Conservation (phyloP, 2,113 vertebrate species). For the Sakesphorus luctuosus region DNA sequence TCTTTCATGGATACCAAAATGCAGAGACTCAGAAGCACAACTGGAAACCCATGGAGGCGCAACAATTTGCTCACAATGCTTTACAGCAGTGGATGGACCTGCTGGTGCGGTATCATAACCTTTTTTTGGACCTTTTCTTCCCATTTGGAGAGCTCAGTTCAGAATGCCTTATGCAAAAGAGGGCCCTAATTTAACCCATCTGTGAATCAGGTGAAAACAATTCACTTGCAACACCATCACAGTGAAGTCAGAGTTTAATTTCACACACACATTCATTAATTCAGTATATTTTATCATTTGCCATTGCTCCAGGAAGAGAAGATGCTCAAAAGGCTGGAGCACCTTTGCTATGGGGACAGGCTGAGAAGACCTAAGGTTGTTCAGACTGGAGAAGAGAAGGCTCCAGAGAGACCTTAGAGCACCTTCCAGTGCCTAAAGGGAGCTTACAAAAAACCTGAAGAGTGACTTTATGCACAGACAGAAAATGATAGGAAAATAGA, state of each 20-base stretch:
- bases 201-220: not conserved
- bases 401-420: not conserved
- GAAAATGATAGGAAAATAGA: not conserved
- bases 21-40: rapidly evolving
- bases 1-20: not conserved
- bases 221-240: not conserved
- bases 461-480: not conserved
- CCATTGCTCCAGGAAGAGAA: not conserved
- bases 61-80: not conserved
- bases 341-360: not conserved
- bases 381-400: not conserved
- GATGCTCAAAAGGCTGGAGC: not conserved
- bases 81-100: not conserved
- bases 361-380: not conserved
- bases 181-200: not conserved
- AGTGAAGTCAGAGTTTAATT: not conserved
- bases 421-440: not conserved
- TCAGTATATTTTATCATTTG: not conserved
- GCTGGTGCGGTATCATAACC: rapidly evolving
- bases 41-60: not conserved
- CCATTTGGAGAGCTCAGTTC: not conserved
- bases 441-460: not conserved
- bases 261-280: not conserved
- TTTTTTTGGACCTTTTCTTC: not conserved
- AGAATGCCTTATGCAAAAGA: not conserved